Percentiles rank a stretch among this genome's conserved stretches.
Conservation (phyloP, 2,797 vertebrate species). For the Anniella stebbinsi region DNA sequence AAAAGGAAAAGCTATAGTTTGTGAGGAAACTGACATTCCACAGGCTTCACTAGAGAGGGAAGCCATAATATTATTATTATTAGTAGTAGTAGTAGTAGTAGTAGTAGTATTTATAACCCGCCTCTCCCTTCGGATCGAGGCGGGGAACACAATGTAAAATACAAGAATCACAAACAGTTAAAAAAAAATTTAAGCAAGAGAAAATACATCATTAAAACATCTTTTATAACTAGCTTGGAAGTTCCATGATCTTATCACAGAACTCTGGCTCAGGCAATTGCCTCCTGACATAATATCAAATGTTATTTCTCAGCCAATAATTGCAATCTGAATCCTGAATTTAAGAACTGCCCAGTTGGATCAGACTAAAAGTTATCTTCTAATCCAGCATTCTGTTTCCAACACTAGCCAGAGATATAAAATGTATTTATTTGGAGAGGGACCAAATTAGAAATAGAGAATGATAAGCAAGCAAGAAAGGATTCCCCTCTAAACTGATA, state of each 20-base stretch:
- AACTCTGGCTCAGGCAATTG: neutral
- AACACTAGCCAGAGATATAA: neutral
- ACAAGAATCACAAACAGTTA: too few relatives aligned
- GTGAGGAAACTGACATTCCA: too few relatives aligned
- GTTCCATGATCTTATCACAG: too few relatives aligned
- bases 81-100: too few relatives aligned
- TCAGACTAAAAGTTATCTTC: neutral
- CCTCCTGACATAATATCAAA: neutral
- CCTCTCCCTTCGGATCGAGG: too few relatives aligned
- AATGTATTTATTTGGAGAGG: neutral
- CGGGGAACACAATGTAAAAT: too few relatives aligned
- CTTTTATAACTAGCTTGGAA: too few relatives aligned
- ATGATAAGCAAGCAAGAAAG: neutral
- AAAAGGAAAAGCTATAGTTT: neutral
- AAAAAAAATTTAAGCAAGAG: too few relatives aligned
- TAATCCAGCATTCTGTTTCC: neutral
- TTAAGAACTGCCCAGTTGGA: neutral
- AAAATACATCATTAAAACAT: too few relatives aligned
- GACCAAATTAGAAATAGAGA: neutral
- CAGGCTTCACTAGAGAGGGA: neutral
- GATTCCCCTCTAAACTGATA: neutral
- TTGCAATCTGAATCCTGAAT: neutral
- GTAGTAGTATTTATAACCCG: too few relatives aligned
- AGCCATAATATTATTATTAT: too few relatives aligned
- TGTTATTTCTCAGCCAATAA: neutral